A percentile compares a stretch with the other conserved stretches of the same genome.
Evolutionary conservation across 1,140 invertebrate genomes (phyloP).

Genomic region (Drosophila melanica): DNA sequence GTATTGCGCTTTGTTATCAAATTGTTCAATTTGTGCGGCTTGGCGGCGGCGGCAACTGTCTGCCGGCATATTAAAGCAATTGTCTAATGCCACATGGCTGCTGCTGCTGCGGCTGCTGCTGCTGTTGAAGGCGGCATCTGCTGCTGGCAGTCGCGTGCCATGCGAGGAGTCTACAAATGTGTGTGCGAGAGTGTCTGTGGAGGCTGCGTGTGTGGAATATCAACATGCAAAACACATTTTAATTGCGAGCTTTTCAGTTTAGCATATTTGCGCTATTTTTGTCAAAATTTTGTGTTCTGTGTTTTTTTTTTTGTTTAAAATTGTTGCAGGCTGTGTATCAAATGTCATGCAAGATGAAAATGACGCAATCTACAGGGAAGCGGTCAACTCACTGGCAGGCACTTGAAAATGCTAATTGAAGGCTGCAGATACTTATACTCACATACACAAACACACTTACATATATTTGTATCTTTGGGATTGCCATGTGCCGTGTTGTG

Average conservation of each 20-base stretch:
- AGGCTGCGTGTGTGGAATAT: constrained; percentile 42
- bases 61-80: constrained; percentile 79
- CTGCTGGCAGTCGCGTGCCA: constrained; percentile 76
- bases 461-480: constrained; percentile 37
- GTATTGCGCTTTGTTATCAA: constrained; percentile 69
- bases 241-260: constrained; percentile 61
- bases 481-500: constrained; percentile 38
- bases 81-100: constrained; percentile 78
- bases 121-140: constrained; percentile 32
- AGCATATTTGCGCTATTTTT: constrained; percentile 59
- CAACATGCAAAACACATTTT: constrained; percentile 79
- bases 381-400: constrained; percentile 5
- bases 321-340: constrained; percentile 67
- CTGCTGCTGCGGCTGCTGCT: constrained; percentile 38
- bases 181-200: constrained; percentile 33
- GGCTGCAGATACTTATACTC: constrained; percentile 48
- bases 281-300: constrained; percentile 50
- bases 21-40: constrained; percentile 78
- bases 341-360: constrained; percentile 64
- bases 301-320: constrained; percentile 23
- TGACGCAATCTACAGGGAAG: constrained; percentile 59
- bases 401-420: constrained; percentile 74
- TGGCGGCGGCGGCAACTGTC: constrained; percentile 49
- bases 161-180: constrained; percentile 1
- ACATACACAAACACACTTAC: neutral